A percentile compares a stretch with the other conserved stretches of the same genome.
Conservation (phyloP, 2,113 vertebrate genomes). For the Beaufortia kweichowensis region DNA sequence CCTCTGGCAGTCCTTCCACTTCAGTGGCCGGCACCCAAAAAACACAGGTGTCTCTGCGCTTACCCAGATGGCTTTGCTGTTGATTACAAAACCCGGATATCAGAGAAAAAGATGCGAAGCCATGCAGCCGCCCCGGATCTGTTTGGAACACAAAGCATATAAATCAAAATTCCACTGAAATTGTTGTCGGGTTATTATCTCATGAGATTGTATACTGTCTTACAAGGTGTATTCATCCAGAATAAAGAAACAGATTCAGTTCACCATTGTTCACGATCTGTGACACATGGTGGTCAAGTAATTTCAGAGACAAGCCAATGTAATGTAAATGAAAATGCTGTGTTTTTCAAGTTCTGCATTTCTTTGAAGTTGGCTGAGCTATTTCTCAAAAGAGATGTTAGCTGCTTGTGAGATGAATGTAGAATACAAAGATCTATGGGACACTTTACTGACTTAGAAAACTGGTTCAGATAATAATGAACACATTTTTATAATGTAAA, state of each 20-base stretch:
- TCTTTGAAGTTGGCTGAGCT: not conserved
- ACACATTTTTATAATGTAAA: not conserved
- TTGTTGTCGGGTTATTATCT: not conserved
- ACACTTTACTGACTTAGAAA: not conserved
- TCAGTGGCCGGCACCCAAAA: constrained; percentile 62
- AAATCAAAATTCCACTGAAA: constrained; percentile 16
- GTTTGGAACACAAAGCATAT: constrained; percentile 25
- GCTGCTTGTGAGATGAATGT: not conserved
- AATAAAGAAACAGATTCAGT: not conserved
- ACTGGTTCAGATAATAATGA: not conserved
- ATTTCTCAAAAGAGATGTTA: not conserved
- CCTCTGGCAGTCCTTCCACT: constrained; percentile 52
- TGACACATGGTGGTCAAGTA: not conserved
- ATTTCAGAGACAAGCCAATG: not conserved
- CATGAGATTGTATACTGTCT: not conserved
- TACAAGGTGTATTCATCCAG: constrained; percentile 5
- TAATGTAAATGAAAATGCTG: not conserved
- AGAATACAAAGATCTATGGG: not conserved
- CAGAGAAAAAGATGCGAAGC: constrained; percentile 45
- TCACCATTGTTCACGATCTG: not conserved
- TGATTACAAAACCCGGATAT: constrained; percentile 48
- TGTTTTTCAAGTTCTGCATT: not conserved
- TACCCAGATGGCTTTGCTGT: constrained; percentile 65
- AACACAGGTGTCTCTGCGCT: constrained; percentile 65
- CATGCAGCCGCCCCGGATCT: constrained; percentile 47